Base-by-base conservation (phyloP, 1,140 invertebrate genomes). In the Brachionus calyciflorus region DNA sequence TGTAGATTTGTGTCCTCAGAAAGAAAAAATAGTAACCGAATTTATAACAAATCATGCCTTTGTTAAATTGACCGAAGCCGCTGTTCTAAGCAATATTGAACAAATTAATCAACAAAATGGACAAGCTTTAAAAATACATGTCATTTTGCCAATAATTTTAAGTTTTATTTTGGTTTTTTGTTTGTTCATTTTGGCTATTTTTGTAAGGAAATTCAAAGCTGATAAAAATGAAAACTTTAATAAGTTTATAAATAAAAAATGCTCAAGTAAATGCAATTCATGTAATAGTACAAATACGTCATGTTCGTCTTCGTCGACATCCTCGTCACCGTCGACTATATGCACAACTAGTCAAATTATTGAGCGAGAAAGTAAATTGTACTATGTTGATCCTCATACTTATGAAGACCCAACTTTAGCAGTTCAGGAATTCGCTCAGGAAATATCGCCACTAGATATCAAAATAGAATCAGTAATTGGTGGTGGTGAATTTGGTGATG, bases 401-500 rank as follows among this genome's bases (percentile, higher is more conserved):
- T 77, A 77, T 19, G 76, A 77, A 53, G 76, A 77, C 53, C 53
- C 57, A 21, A 68, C 76, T 26, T 19, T 55, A 24, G 76, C 76
- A 6, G 60, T 77, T 0, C 37, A 77, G 30, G 76, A 77, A 46
- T 77, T 77, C 41, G 57, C 76, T 10, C 41, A 63, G 9, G 76
- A 77, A 40, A 46, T 77, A 63, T 40, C 49, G 26, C 76, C 76
- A 4, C 26, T 63, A 3, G 30, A 48, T 28, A 65, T 77, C 24
- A 44, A 48, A 28, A 77, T 77, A 2, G 76, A 77, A 6, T 77
- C 76, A 6, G 57, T 77, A 10, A 77, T 77, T 63, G 76, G 76
- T 30, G 76, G 76, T 63, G 76, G 76, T 65, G 73, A 76, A 44
- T 76, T 76, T 37, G 73, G 73, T 46, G 73, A 76, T 76, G 73